Base-by-base conservation (phyloP, 2,888 invertebrate genomes). In the Drosophila tripunctata region DNA sequence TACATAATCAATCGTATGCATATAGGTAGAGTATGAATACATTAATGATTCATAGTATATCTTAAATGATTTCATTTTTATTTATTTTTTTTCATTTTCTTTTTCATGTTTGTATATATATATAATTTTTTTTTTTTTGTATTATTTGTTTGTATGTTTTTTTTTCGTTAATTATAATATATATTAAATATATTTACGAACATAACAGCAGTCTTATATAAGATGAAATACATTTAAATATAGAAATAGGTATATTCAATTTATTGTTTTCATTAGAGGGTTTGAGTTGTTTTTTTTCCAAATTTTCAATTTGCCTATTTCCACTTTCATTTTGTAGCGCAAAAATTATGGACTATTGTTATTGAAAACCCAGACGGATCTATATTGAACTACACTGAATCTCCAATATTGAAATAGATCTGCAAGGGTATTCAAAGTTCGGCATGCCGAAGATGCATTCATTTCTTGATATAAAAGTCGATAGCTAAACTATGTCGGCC, bases 161-260 rank as follows among this genome's bases (percentile, higher is more conserved):
- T n/a, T 87, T 82, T 84, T 75, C 60, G 80, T 86, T 83, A 89
- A 88, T 88, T 79, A 78, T 81, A 86, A 74, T 88, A 87, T 90
- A 88, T 89, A 87, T 87, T 84, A 80, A 79, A 84, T 88, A 88
- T 89, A 89, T 89, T 89, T 90, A 90, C 89, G 90, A 91, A 91
- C 90, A 90, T 90, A 91, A 91, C 90, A 90, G 91, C 91, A 91
- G 91, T 91, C 91, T 91, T 91, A 90, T 91, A 88, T 89, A 90
- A 89, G 89, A 90, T 90, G 89, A 90, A 89, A 89, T 89, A 85
- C 87, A 76, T 72, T 72, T 62, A 79, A 68, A 68, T 75, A 78
- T 77, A 75, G 75, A 79, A 80, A 76, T 75, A 79, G 63, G 60
- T 76, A 85, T 79, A 69, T 75, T 76, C 71, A 73, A 66, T 73